Percentiles rank a stretch among this genome's conserved stretches.
These are phyloP conservation scores for Operophtera brumata DNA, from an alignment of 2,888 invertebrate genomes.

Conservation along the genomic window DNA sequence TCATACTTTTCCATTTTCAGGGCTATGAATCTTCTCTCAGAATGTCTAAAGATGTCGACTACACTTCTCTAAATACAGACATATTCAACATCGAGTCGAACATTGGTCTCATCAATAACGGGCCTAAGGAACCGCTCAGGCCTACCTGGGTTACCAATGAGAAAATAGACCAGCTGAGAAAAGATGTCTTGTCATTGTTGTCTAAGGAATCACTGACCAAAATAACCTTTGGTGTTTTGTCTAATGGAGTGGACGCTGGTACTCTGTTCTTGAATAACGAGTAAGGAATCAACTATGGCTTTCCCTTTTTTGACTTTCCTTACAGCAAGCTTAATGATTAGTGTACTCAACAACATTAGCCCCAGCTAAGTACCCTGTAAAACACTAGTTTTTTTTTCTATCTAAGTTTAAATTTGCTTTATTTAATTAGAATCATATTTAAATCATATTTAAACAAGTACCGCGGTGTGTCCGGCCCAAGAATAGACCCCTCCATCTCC, in stretches of 20 bases:
- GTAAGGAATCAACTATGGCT: conserved; percentile 38
- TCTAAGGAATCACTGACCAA: conserved; percentile 62
- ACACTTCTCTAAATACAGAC: conserved; percentile 46
- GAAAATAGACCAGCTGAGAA: conserved; percentile 44
- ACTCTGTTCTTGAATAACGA: conserved; percentile 69
- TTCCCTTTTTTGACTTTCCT: background rate
- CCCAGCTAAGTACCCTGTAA: background rate
- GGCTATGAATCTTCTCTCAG: conserved; percentile 55
- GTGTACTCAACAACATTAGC: background rate
- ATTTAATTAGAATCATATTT: no score
- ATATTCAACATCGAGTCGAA: conserved; percentile 45
- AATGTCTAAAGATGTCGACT: conserved; percentile 55
- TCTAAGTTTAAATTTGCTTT: no score
- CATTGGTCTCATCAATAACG: conserved; percentile 44
- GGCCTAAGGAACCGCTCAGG: conserved; percentile 48
- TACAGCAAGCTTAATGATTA: background rate
- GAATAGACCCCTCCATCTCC: no score
- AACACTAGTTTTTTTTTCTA: background rate
- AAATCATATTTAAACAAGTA: no score
- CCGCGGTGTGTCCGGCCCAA: no score
- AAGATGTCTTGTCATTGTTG: conserved; percentile 45
- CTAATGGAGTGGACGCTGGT: conserved; percentile 65
- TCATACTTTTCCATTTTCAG: conserved; percentile 39
- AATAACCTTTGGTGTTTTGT: conserved; percentile 58
- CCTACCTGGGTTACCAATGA: conserved; percentile 65